Percentiles rank a stretch among this genome's conserved stretches.
These are phyloP conservation scores for Sericinus montela DNA, from an alignment of 2,888 invertebrate species.

Conservation along the genomic window DNA sequence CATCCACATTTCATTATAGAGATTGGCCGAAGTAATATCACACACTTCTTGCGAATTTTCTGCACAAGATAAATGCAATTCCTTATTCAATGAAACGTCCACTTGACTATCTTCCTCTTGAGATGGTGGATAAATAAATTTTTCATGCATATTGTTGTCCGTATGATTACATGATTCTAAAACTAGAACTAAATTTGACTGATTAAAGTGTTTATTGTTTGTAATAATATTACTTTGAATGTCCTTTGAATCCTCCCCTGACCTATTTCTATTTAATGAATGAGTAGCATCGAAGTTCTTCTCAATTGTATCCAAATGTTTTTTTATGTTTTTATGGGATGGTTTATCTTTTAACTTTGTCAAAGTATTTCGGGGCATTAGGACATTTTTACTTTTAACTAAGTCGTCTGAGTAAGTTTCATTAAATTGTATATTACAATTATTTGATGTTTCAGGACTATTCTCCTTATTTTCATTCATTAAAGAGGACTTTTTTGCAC, in stretches of 20 bases:
- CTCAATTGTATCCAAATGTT: constrained; percentile 25
- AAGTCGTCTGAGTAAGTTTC: constrained; percentile 33
- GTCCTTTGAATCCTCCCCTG: constrained; percentile 20
- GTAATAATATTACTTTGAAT: constrained; percentile 25
- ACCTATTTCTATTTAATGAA: constrained; percentile 25
- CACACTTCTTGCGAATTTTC: not conserved
- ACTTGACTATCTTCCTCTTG: constrained; percentile 1
- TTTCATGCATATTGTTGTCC: not conserved
- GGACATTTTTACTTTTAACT: constrained; percentile 39
- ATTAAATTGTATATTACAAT: not conserved
- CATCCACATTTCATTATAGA: constrained; percentile 23
- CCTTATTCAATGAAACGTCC: not conserved
- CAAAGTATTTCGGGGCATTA: constrained; percentile 39
- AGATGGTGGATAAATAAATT: not conserved
- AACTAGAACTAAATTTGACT: constrained; percentile 32
- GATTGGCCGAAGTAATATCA: not conserved
- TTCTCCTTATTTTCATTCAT: constrained; percentile 51
- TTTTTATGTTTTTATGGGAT: constrained; percentile 35
- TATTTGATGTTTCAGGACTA: constrained; percentile 42
- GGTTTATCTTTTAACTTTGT: constrained; percentile 38
- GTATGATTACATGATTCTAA: constrained; percentile 26
- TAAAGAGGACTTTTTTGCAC: constrained; percentile 2
- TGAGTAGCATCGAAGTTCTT: constrained; percentile 24
- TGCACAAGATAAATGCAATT: not conserved
- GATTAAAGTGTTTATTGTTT: constrained; percentile 22